Conservation (phyloP, 2,888 invertebrate genomes). For the Sisyra nigra region DNA sequence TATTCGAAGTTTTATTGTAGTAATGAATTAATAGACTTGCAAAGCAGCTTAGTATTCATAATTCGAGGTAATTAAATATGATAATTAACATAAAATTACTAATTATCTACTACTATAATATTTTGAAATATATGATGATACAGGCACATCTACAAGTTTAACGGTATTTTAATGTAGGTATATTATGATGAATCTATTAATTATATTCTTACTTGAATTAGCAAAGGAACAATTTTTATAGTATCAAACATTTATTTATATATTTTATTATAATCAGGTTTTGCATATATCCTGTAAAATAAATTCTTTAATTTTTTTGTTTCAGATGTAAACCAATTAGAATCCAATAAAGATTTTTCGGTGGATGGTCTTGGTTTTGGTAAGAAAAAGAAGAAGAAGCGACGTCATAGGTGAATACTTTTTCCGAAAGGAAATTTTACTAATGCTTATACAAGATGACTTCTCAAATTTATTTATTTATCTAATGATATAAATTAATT, state of each 20-base stretch:
- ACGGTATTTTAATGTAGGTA: background rate
- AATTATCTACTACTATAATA: too few species aligned
- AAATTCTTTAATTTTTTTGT: constrained; percentile 18
- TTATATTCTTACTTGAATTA: background rate
- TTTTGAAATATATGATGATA: background rate
- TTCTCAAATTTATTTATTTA: background rate
- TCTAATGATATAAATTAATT: background rate
- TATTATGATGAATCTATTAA: too few species aligned
- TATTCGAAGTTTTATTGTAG: too few species aligned
- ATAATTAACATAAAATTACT: too few species aligned
- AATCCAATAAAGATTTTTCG: constrained; percentile 68
- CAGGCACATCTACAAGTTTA: background rate
- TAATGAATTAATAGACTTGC: too few species aligned
- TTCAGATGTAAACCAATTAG: constrained; percentile 54
- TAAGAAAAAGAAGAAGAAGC: constrained; percentile 89
- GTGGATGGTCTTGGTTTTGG: constrained; percentile 69
- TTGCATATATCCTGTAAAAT: background rate
- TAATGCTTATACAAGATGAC: background rate
- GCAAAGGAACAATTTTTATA: background rate
- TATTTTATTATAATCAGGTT: too few species aligned
- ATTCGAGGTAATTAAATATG: too few species aligned
- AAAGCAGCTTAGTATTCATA: too few species aligned
- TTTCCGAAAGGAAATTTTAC: constrained; percentile 15
- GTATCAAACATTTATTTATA: background rate
- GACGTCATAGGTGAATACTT: constrained; percentile 70